These are phyloP conservation scores for Brenthis daphne DNA, from an alignment of 2,888 invertebrate species.

Conservation along the genomic window DNA sequence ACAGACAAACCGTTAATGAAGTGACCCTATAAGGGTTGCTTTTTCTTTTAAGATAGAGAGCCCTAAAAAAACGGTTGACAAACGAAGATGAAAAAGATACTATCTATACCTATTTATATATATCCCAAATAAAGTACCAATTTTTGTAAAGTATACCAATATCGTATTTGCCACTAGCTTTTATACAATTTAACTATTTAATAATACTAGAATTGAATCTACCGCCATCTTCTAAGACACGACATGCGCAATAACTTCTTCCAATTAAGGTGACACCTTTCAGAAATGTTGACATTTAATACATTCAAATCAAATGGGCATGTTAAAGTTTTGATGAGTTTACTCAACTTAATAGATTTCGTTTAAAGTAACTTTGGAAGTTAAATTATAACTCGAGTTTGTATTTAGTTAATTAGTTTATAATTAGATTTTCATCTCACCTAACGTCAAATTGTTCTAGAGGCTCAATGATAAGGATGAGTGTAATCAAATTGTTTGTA, in stretches of 20 bases:
- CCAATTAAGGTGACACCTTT: neutral
- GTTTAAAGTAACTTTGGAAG: constrained; percentile 15
- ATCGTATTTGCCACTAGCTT: too few species aligned
- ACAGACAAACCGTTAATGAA: too few species aligned
- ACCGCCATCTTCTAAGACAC: too few species aligned
- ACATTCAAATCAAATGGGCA: constrained; percentile 6
- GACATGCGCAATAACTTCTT: too few species aligned
- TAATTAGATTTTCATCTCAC: constrained; percentile 10
- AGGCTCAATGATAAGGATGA: neutral
- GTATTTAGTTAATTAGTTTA: constrained; percentile 18
- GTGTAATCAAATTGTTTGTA: neutral
- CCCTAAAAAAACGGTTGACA: too few species aligned
- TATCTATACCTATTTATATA: too few species aligned
- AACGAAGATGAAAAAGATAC: too few species aligned
- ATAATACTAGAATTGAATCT: neutral
- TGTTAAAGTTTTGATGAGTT: constrained; percentile 26
- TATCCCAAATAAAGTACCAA: too few species aligned
- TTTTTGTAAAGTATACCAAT: too few species aligned
- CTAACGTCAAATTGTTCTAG: constrained; percentile 1
- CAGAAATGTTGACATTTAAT: constrained; percentile 1
- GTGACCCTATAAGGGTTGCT: too few species aligned
- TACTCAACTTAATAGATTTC: constrained; percentile 23
- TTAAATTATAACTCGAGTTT: constrained; percentile 20
- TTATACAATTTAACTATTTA: too few species aligned
- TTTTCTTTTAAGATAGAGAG: too few species aligned